phyloP scores from a whole-genome alignment of 2,797 vertebrate genomes.

The Bradypodion pumilum region DNA sequence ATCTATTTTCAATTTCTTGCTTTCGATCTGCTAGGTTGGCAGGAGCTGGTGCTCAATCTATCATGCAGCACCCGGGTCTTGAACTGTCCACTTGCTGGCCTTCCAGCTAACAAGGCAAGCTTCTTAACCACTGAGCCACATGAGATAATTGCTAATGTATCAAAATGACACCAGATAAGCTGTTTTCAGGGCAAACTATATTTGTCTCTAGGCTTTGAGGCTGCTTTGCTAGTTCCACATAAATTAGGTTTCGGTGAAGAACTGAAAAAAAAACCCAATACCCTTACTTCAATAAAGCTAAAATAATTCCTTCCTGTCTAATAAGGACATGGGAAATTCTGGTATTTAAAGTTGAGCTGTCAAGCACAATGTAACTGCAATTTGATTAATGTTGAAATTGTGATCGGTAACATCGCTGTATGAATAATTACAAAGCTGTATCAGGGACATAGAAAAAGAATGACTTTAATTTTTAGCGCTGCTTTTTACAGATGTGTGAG shows the following conservation, averaged over 20 bases:
- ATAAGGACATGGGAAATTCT: background rate
- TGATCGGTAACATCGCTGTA: background rate
- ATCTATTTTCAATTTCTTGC: too few relatives aligned
- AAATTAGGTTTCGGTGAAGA: slow-evolving; percentile 1
- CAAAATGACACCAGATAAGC: slow-evolving; percentile 26
- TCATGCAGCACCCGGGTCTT: too few relatives aligned
- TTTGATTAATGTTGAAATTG: slow-evolving; percentile 29
- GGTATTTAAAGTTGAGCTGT: slow-evolving; percentile 18
- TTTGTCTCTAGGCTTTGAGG: slow-evolving; percentile 3
- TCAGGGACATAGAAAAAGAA: background rate
- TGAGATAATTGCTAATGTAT: slow-evolving; percentile 12
- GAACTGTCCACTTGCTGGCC: too few relatives aligned
- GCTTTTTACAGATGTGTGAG: background rate
- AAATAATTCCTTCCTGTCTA: slow-evolving; percentile 31
- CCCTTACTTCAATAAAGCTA: slow-evolving; percentile 1
- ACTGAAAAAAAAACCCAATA: slow-evolving; percentile 1
- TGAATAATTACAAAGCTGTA: background rate
- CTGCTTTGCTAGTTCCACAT: slow-evolving; percentile 15
- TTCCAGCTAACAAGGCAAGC: too few relatives aligned
- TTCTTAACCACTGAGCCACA: too few relatives aligned
- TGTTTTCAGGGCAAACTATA: slow-evolving; percentile 6
- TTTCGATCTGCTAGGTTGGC: too few relatives aligned
- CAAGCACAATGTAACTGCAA: slow-evolving; percentile 26
- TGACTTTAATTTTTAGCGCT: slow-evolving; percentile 16
- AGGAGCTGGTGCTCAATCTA: too few relatives aligned